Evolutionary conservation across 2,113 vertebrate species (phyloP).

Genomic region (Mirounga angustirostris): DNA sequence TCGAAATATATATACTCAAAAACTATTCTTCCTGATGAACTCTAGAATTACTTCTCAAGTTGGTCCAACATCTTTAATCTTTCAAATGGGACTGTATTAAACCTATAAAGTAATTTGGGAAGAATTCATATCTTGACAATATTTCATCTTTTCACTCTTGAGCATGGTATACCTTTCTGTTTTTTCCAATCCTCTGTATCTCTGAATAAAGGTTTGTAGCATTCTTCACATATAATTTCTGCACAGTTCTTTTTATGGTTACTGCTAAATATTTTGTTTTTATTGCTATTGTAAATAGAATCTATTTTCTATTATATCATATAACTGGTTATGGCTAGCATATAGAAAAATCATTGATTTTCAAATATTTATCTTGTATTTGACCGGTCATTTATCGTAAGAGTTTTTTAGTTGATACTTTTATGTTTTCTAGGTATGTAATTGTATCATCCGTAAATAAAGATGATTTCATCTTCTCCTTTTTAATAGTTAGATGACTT

Average conservation of each 20-base stretch:
- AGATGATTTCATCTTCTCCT: background rate
- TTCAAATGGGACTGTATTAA: slow-evolving; percentile 21
- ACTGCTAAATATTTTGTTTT: slow-evolving; percentile 63
- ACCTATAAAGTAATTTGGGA: background rate
- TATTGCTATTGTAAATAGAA: slow-evolving; percentile 63
- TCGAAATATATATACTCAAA: background rate
- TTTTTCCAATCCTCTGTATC: background rate
- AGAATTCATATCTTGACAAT: background rate
- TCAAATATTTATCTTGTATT: slow-evolving; percentile 64
- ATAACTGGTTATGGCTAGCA: background rate
- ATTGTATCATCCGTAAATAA: slow-evolving; percentile 42
- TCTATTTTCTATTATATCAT: slow-evolving; percentile 60
- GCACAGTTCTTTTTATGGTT: background rate
- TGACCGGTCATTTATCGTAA: slow-evolving; percentile 42
- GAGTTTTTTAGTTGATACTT: slow-evolving; percentile 35
- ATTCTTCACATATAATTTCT: slow-evolving; percentile 22
- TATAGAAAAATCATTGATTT: slow-evolving; percentile 70
- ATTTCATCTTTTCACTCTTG: background rate
- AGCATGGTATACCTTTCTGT: background rate
- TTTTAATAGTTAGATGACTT: slow-evolving; percentile 26
- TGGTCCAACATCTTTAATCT: background rate
- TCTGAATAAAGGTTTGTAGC: background rate
- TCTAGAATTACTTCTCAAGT: background rate
- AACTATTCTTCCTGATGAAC: background rate
- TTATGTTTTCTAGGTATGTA: slow-evolving; percentile 57